These are phyloP conservation scores for Naja naja DNA, from an alignment of 2,113 vertebrate genomes.

Conservation along the genomic window DNA sequence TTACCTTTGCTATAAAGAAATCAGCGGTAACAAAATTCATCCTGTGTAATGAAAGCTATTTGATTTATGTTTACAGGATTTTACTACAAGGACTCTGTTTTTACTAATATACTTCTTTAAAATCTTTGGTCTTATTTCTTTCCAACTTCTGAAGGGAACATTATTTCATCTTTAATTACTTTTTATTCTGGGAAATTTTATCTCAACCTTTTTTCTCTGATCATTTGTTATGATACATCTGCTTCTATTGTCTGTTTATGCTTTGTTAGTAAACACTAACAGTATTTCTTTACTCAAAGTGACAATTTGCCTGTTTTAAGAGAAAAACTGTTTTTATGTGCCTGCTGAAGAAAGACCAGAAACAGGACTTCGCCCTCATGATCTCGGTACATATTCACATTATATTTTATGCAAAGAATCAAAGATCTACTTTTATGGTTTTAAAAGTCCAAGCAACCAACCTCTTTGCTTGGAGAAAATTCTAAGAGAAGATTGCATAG, in stretches of 20 bases:
- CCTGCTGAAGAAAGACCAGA: background rate
- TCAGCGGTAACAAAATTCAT: background rate
- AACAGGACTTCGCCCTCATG: background rate
- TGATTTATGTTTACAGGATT: background rate
- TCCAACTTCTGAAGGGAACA: background rate
- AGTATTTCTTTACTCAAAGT: background rate
- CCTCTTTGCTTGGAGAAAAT: conserved; percentile 99
- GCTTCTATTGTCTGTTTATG: background rate
- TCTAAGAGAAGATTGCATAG: conserved; percentile 98
- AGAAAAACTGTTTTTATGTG: background rate
- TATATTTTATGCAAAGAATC: background rate
- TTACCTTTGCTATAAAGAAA: background rate
- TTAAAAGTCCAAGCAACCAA: conserved; percentile 56
- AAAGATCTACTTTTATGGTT: background rate
- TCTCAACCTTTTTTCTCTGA: background rate
- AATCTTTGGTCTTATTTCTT: background rate
- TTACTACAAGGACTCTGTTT: background rate
- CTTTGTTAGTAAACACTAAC: background rate
- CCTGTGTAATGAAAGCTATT: background rate
- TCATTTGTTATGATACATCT: background rate
- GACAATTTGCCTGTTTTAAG: background rate
- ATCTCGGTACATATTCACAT: background rate
- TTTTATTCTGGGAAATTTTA: background rate
- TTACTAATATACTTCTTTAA: background rate
- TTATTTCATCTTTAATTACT: background rate